These are phyloP conservation scores for Lamproptera curius DNA, from an alignment of 2,888 invertebrate species.

Conservation along the genomic window DNA sequence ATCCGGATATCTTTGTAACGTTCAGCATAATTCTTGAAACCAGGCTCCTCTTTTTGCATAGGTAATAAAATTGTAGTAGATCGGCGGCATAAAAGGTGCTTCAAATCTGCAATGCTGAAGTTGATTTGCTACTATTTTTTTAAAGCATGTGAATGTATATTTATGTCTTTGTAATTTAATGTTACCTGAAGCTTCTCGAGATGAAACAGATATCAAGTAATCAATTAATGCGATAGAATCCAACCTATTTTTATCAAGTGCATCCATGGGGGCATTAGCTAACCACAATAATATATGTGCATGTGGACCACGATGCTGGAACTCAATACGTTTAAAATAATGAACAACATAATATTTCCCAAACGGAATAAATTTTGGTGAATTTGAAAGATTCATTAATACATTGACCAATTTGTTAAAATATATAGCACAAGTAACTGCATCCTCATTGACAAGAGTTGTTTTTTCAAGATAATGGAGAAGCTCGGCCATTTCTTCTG, in stretches of 20 bases:
- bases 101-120: conserved; percentile 36
- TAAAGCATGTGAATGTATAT: conserved; percentile 37
- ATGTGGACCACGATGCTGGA: conserved; percentile 35
- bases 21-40: too few species aligned
- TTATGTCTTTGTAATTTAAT: conserved; percentile 31
- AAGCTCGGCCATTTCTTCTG: neutral
- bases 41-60: too few species aligned
- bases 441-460: conserved; percentile 33
- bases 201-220: conserved; percentile 26
- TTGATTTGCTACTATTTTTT: conserved; percentile 31
- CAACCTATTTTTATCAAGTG: neutral
- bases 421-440: conserved; percentile 38
- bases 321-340: conserved; percentile 46
- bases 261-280: conserved; percentile 31
- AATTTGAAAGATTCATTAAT: too few species aligned
- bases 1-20: conserved; percentile 27
- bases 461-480: conserved; percentile 27
- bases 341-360: conserved; percentile 36
- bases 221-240: conserved; percentile 22
- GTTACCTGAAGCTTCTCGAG: conserved; percentile 24
- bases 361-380: conserved; percentile 37
- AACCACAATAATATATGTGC: conserved; percentile 36
- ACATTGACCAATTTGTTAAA: conserved; percentile 37
- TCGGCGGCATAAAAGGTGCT: conserved; percentile 39
- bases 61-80: too few species aligned